phyloP scores from a whole-genome alignment of 2,888 invertebrate species.

The Lithophane ornitopus region DNA sequence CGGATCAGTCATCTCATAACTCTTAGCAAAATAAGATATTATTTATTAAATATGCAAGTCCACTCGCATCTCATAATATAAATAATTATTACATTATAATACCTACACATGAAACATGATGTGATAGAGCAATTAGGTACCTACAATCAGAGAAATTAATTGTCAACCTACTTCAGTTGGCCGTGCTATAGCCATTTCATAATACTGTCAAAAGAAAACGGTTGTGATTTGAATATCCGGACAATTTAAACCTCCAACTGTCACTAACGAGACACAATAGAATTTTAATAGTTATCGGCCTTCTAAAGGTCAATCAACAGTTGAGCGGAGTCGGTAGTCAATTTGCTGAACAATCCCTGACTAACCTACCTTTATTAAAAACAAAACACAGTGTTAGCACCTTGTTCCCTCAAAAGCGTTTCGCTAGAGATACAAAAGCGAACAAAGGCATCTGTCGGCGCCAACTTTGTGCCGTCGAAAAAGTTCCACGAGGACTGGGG shows the following conservation, averaged over 20 bases:
- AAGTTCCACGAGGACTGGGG: constrained; percentile 71
- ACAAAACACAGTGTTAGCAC: constrained; percentile 24
- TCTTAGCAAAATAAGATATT: neutral
- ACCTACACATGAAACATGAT: neutral
- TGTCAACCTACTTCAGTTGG: neutral
- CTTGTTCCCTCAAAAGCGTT: constrained; percentile 67
- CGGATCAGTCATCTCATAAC: no score
- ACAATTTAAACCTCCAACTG: no score
- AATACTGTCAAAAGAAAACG: neutral
- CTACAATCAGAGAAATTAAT: neutral
- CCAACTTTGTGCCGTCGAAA: constrained; percentile 74
- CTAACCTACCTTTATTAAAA: constrained; percentile 10
- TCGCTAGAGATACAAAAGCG: constrained; percentile 57
- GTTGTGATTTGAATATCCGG: neutral
- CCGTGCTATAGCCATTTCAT: neutral
- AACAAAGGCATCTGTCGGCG: constrained; percentile 70
- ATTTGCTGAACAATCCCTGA: neutral
- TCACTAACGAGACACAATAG: no score
- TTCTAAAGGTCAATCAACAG: no score
- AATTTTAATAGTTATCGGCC: no score
- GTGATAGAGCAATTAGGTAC: neutral
- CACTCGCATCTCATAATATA: neutral
- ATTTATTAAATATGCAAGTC: no score
- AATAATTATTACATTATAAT: neutral
- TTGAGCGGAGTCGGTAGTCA: no score